Conservation (phyloP, 2,797 vertebrate species). For the Premnoplex brunnescens region DNA sequence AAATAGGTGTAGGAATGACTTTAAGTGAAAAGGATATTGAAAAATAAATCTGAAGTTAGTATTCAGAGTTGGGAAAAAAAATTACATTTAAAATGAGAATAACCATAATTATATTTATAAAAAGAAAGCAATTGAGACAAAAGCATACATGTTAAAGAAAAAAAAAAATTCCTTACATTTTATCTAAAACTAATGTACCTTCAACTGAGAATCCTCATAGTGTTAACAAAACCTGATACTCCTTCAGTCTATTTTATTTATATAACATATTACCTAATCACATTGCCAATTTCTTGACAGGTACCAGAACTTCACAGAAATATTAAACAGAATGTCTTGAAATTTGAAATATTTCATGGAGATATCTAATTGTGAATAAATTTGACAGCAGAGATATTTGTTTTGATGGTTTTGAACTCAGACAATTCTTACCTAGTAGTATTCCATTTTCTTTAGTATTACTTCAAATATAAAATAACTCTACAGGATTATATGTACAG, state of each 20-base stretch:
- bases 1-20: not conserved
- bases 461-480: not conserved
- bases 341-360: not conserved
- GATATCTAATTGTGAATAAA: not conserved
- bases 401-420: not conserved
- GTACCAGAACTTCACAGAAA: not conserved
- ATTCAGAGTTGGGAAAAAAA: not conserved
- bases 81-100: not conserved
- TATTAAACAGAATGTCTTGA: not conserved
- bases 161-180: not conserved
- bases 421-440: not conserved
- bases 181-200: not conserved
- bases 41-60: not conserved
- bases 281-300: not conserved
- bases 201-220: not conserved
- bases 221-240: not conserved
- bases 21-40: not conserved
- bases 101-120: not conserved
- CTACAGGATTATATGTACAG: not conserved
- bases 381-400: not conserved
- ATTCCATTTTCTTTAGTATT: not conserved
- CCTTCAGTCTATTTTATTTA: not conserved
- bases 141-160: fast-evolving
- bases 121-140: not conserved
- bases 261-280: not conserved